Evolutionary conservation across 2,888 invertebrate species (phyloP).

Genomic region (Drosophila leonis): DNA sequence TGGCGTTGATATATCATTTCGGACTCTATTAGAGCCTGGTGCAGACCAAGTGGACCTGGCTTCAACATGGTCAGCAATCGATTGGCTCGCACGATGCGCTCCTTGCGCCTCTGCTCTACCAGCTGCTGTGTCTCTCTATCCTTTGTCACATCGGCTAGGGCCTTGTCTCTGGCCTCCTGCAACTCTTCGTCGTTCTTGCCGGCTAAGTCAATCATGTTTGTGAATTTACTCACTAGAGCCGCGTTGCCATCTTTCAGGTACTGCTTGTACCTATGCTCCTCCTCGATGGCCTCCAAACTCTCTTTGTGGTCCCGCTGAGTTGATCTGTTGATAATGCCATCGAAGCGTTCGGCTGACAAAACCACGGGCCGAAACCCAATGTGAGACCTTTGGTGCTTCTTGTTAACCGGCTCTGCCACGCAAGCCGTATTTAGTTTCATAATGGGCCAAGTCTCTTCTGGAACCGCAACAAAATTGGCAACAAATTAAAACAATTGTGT

Average conservation of each 20-base stretch:
- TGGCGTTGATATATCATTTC: conserved; percentile 56
- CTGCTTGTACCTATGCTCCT: conserved; percentile 58
- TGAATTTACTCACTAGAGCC: conserved; percentile 38
- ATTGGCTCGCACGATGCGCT: conserved; percentile 60
- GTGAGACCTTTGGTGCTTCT: background rate
- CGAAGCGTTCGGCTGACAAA: conserved; percentile 53
- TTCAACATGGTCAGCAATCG: conserved; percentile 49
- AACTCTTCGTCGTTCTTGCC: conserved; percentile 16
- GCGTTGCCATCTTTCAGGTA: conserved; percentile 58
- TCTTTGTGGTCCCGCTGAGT: conserved; percentile 23
- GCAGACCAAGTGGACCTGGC: conserved; percentile 53
- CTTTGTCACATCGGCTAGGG: background rate
- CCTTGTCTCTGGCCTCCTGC: background rate
- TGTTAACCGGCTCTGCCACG: conserved; percentile 10
- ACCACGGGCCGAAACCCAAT: conserved; percentile 43
- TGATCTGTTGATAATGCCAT: conserved; percentile 48
- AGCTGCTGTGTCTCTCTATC: conserved; percentile 12
- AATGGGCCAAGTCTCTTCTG: background rate
- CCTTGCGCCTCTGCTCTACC: conserved; percentile 48
- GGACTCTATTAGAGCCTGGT: conserved; percentile 45
- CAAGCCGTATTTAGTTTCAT: conserved; percentile 29
- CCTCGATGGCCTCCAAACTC: conserved; percentile 33
- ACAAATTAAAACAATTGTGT: conserved; percentile 4
- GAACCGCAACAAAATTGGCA: conserved; percentile 1
- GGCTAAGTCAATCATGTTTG: conserved; percentile 2